phyloP scores from a whole-genome alignment of 2,888 invertebrate species.

The Idaea straminata region DNA sequence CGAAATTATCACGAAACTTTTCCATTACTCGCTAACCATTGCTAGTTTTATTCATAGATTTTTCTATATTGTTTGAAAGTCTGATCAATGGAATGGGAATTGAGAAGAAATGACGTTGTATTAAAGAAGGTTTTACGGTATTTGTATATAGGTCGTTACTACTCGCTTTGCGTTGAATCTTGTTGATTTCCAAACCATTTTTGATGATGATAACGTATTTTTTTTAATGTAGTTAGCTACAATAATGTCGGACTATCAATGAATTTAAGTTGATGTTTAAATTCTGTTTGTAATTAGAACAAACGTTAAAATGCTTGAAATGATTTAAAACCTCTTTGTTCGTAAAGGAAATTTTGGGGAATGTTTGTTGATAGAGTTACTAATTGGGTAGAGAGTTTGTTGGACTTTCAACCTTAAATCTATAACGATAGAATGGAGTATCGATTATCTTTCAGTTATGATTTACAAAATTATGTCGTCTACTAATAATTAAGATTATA shows the following conservation, averaged over 20 bases:
- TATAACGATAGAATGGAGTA: neutral
- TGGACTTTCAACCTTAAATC: constrained; percentile 13
- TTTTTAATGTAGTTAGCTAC: constrained; percentile 42
- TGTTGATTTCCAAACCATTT: constrained; percentile 72
- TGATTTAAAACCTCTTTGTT: constrained; percentile 33
- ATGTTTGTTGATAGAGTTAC: constrained; percentile 17
- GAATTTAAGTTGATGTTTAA: constrained; percentile 22
- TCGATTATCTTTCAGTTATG: neutral
- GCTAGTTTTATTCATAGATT: constrained; percentile 28
- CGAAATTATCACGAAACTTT: constrained; percentile 48
- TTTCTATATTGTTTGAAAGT: neutral
- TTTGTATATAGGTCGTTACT: constrained; percentile 61
- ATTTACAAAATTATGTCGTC: neutral
- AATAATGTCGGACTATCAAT: constrained; percentile 37
- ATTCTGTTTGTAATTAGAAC: constrained; percentile 32
- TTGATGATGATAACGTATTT: constrained; percentile 57
- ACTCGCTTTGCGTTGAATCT: constrained; percentile 62
- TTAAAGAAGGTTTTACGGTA: constrained; percentile 45
- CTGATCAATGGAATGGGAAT: constrained; percentile 39
- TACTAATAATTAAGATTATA: neutral
- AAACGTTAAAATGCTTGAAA: constrained; percentile 18
- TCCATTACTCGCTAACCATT: constrained; percentile 39
- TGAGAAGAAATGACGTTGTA: constrained; percentile 27
- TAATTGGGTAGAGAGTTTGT: constrained; percentile 18
- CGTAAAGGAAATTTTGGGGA: constrained; percentile 20